Percentiles rank a stretch among this genome's conserved stretches.
These are phyloP conservation scores for Neria commutata DNA, from an alignment of 2,888 invertebrate species.

Conservation along the genomic window DNA sequence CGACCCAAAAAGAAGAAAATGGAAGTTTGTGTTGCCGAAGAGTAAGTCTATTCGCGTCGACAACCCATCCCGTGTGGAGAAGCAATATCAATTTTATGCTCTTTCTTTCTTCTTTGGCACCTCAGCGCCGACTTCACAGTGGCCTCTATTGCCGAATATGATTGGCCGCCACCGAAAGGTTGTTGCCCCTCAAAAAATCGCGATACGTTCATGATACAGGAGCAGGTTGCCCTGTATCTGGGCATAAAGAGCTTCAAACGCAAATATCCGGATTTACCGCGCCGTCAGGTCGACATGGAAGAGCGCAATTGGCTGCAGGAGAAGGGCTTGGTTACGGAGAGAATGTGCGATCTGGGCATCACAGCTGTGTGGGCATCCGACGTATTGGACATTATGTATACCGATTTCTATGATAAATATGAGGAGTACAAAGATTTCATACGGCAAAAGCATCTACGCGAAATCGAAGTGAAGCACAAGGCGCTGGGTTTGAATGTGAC, in stretches of 20 bases:
- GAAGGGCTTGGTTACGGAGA: slow-evolving; percentile 82
- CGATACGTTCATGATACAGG: slow-evolving; percentile 93
- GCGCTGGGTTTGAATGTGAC: slow-evolving; percentile 63
- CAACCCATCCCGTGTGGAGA: background rate
- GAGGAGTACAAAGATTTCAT: slow-evolving; percentile 79
- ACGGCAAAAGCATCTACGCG: slow-evolving; percentile 69
- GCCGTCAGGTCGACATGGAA: slow-evolving; percentile 86
- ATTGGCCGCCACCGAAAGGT: slow-evolving; percentile 77
- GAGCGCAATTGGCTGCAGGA: slow-evolving; percentile 89
- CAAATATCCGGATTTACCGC: slow-evolving; percentile 86
- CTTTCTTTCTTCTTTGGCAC: slow-evolving; percentile 2
- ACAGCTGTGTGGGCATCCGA: slow-evolving; percentile 92
- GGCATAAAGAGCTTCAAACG: slow-evolving; percentile 96
- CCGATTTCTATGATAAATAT: slow-evolving; percentile 94
- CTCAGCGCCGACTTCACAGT: slow-evolving; percentile 72
- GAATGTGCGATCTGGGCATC: slow-evolving; percentile 90
- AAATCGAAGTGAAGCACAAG: slow-evolving; percentile 72
- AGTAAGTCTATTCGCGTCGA: slow-evolving; percentile 51
- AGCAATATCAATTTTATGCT: slow-evolving; percentile 1
- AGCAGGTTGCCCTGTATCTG: slow-evolving; percentile 93
- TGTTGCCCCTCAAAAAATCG: slow-evolving; percentile 65
- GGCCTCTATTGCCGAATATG: slow-evolving; percentile 90
- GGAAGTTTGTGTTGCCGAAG: slow-evolving; percentile 64
- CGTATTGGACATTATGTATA: slow-evolving; percentile 92
- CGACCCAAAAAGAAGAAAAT: slow-evolving; percentile 62